phyloP scores from a whole-genome alignment of 2,113 vertebrate species.

The Excalfactoria chinensis region DNA sequence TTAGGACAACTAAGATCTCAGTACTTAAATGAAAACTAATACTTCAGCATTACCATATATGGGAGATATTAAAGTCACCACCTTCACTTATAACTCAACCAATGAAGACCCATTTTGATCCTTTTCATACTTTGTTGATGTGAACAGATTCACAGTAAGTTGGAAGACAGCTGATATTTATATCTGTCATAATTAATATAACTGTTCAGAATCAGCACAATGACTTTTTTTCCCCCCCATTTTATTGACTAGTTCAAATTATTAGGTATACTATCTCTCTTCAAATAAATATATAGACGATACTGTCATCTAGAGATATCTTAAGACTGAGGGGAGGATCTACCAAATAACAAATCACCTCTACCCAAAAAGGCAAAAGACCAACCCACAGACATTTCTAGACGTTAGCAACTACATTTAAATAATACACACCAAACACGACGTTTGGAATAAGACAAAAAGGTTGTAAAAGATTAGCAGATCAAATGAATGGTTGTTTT shows the following conservation, averaged over 20 bases:
- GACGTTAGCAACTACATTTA: neutral
- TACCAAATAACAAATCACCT: neutral
- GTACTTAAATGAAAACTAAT: neutral
- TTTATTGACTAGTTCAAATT: neutral
- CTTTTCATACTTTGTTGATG: neutral
- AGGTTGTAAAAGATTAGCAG: neutral
- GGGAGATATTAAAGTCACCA: neutral
- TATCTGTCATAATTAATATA: neutral
- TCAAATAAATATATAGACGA: neutral
- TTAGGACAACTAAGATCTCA: accelerated
- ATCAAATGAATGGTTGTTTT: neutral
- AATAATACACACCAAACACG: neutral
- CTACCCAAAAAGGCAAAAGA: neutral
- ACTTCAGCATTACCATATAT: neutral
- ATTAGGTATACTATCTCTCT: neutral
- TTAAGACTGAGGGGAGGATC: neutral
- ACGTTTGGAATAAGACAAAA: neutral
- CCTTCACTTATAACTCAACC: neutral
- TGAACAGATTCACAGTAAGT: neutral
- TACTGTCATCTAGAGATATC: neutral
- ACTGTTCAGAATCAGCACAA: neutral
- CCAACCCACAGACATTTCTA: neutral
- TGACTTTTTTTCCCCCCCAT: neutral
- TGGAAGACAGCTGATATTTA: neutral
- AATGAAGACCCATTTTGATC: neutral